A percentile compares a stretch with the other conserved stretches of the same genome.
These are phyloP conservation scores for Tetrao urogallus DNA, from an alignment of 2,113 vertebrate species.

Conservation along the genomic window DNA sequence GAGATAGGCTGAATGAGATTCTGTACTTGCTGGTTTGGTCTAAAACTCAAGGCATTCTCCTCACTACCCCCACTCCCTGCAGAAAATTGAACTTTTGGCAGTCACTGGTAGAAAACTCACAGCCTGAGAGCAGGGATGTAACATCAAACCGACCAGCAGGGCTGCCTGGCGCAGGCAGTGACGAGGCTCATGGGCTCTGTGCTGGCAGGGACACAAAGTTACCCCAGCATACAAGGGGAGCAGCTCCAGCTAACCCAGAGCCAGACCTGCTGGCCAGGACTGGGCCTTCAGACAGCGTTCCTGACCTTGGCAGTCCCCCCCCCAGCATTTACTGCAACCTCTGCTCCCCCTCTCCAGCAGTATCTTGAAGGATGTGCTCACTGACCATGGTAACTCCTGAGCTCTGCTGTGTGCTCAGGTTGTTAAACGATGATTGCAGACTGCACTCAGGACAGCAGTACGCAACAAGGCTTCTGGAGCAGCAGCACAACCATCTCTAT, in stretches of 20 bases:
- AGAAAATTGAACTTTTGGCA: background rate
- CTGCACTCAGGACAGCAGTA: background rate
- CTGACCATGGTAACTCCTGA: background rate
- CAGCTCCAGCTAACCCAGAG: background rate
- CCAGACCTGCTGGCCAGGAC: background rate
- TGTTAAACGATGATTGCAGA: background rate
- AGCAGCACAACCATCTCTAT: background rate
- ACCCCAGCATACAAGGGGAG: background rate
- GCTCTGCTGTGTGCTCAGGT: rapidly evolving
- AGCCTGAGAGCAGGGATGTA: background rate
- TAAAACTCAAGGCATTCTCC: background rate
- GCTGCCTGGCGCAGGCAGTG: background rate
- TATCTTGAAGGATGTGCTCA: background rate
- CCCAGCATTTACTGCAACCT: background rate
- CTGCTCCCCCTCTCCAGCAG: background rate
- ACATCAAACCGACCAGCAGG: background rate
- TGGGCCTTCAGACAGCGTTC: background rate
- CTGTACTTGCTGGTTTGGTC: background rate
- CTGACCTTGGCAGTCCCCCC: background rate
- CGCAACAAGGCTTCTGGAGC: background rate
- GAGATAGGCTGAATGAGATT: background rate
- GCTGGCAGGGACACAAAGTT: background rate
- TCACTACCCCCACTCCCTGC: background rate
- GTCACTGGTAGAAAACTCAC: background rate
- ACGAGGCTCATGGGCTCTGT: background rate